Evolutionary conservation across 2,797 vertebrate species (phyloP).

Genomic region (Lacerta viridis): DNA sequence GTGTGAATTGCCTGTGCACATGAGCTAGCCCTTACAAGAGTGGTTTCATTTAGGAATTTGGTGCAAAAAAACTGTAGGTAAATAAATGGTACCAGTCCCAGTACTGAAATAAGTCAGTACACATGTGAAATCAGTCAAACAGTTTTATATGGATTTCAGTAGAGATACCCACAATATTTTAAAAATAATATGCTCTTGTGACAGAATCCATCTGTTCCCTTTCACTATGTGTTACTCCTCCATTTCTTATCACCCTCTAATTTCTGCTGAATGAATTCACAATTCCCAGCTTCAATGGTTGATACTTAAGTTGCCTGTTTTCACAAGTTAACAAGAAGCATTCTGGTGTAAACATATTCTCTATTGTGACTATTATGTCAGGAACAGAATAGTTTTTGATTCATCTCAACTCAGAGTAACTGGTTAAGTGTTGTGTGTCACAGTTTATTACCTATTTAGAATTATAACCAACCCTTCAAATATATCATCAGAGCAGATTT

Average conservation of each 20-base stretch:
- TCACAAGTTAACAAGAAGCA: conserved; percentile 49
- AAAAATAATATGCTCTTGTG: conserved; percentile 50
- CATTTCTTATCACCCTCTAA: conserved; percentile 34
- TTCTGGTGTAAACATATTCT: conserved; percentile 7
- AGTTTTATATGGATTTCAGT: conserved; percentile 67
- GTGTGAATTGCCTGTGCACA: neutral
- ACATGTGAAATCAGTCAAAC: conserved; percentile 56
- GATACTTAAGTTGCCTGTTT: conserved; percentile 38
- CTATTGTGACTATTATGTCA: conserved; percentile 51
- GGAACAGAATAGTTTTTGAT: conserved; percentile 46
- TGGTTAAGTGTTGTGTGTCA: conserved; percentile 17
- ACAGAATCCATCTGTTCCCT: conserved; percentile 44
- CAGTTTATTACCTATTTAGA: neutral
- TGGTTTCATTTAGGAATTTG: neutral
- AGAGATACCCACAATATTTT: conserved; percentile 53
- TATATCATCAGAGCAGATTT: neutral
- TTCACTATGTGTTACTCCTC: conserved; percentile 31
- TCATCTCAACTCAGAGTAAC: conserved; percentile 36
- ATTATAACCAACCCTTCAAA: neutral
- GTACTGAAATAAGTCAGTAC: conserved; percentile 43
- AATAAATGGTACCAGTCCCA: conserved; percentile 53
- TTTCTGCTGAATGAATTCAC: conserved; percentile 30
- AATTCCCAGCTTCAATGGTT: neutral
- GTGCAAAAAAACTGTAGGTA: conserved; percentile 57
- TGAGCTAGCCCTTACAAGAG: neutral